A percentile compares a stretch with the other conserved stretches of the same genome.
These are phyloP conservation scores for Polypedilum pembai DNA, from an alignment of 1,140 invertebrate species.

Conservation along the genomic window DNA sequence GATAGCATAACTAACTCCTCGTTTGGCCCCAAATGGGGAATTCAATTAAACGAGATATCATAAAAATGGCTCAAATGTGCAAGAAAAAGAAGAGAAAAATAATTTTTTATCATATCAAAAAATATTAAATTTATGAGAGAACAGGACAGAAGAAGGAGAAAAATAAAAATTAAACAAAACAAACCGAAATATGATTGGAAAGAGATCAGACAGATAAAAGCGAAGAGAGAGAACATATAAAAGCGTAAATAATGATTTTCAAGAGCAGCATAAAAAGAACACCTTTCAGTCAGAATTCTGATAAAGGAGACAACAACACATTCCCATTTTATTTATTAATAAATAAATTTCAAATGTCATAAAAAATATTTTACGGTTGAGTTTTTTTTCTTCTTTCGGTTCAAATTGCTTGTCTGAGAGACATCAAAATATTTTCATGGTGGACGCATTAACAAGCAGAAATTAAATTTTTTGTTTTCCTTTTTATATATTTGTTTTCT, in stretches of 20 bases:
- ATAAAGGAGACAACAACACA: background rate
- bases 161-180: slow-evolving; percentile 6
- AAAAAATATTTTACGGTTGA: slow-evolving; percentile 13
- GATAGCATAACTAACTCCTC: background rate
- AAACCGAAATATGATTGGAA: slow-evolving; percentile 4
- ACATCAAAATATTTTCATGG: slow-evolving; percentile 18
- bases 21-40: slow-evolving; percentile 8
- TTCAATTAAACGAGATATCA: slow-evolving; percentile 18
- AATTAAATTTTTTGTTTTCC: background rate
- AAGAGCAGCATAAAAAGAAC: background rate
- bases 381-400: background rate
- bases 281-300: slow-evolving; percentile 1
- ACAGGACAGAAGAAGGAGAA: background rate
- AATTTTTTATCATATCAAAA: slow-evolving; percentile 4
- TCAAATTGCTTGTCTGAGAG: background rate
- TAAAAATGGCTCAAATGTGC: background rate
- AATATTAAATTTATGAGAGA: background rate
- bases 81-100: background rate
- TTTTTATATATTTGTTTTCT: slow-evolving; percentile 13
- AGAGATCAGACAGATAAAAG: slow-evolving; percentile 15
- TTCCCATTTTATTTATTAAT: slow-evolving; percentile 9
- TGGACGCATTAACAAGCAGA: slow-evolving; percentile 16
- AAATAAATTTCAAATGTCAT: slow-evolving; percentile 13
- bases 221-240: background rate
- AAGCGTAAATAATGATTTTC: slow-evolving; percentile 1